Evolutionary conservation across 1,140 invertebrate species (phyloP), one percentile per base, ranked within the genome.

Genomic region (Prorops nasuta): DNA sequence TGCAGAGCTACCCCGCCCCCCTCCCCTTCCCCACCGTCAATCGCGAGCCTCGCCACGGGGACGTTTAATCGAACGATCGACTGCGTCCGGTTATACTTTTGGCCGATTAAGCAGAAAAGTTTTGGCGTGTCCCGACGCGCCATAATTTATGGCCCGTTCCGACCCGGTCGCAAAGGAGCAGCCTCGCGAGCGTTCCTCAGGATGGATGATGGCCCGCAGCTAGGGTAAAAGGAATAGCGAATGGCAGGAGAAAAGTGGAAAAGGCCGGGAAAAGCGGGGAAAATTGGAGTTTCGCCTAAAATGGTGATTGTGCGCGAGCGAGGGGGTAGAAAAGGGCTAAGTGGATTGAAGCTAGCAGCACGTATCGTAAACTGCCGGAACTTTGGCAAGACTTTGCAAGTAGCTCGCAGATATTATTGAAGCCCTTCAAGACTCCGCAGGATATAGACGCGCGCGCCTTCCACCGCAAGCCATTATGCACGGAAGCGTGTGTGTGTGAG

Each of bases 351-450:
- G 53, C 49, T 44, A 48, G 37, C 49, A 60, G 58, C 58, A 56
- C 57, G 58, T 60, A 60, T 60, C 58, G 58, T 60, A 60, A 60
- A 56, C 58, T 60, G 58, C 57, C 49, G 47, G 56, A 60, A 60
- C 57, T 60, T 60, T 22, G 57, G 53, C 53, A 45, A 60, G 58
- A 60, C 58, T 60, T 60, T 60, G 36, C 52, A 60, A 60, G 57
- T 60, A 60, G 58, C 58, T 56, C 50, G 57, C 45, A 60, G 57
- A 60, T 60, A 60, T 60, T 60, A 60, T 60, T 56, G 58, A 60
- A 56, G 58, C 58, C 58, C 58, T 60, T 60, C 58, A 60, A 56
- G 57, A 60, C 60, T 60, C 58, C 44, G 52, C 57, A n/a, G n/a
- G n/a, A n/a, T n/a, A 60, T 60, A 60, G 58, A 56, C 57, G 58